Evolutionary conservation across 2,888 invertebrate genomes (phyloP), one percentile per base, ranked within the genome.

Genomic region (Eupithecia pulchellata): DNA sequence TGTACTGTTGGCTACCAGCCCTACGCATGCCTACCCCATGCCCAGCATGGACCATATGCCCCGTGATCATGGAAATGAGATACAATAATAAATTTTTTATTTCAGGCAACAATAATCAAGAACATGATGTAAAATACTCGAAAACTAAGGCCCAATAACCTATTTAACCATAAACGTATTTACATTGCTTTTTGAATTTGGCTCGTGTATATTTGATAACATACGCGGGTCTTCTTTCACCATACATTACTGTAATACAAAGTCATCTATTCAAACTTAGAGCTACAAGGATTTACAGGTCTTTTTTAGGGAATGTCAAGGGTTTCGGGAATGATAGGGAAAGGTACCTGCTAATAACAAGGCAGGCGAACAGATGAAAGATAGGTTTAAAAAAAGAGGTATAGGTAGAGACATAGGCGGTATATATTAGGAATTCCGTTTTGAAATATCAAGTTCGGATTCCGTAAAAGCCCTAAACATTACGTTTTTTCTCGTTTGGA

Each of bases 301-400:
- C 77, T 81, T 81, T 82, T 77, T 64, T 6, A 72, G 71, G 80
- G 78, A 81, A 83, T 78, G 78, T 79, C 68, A 61, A 39, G 70
- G 66, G 65, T 68, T 32, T 36, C 34, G 73, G 77, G 75, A 76
- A 83, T 80, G 82, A 62, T 25, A 17, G 64, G 52, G 25, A 11
- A 13, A 25, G 52, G 52, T 25, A 52, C 52, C 25, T 25, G 13
- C 20, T 25, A 25, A n/a, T n/a, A 4, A 47, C 20, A 20, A 20
- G 47, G 11, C 0, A 52, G 52, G 52, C 20, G 52, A 25, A 52
- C 13, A 25, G 52, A 25, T 13, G 13, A 11, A 9, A 2, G 20
- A 9, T 20, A 20, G 47, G 20, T 47, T 25, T 25, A 13, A 25
- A 25, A 25, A 52, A 17, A 14, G 39, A 39, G 25, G 25, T 52